Conservation (phyloP, 2,888 invertebrate species). For the Ganaspis brasiliensis region DNA sequence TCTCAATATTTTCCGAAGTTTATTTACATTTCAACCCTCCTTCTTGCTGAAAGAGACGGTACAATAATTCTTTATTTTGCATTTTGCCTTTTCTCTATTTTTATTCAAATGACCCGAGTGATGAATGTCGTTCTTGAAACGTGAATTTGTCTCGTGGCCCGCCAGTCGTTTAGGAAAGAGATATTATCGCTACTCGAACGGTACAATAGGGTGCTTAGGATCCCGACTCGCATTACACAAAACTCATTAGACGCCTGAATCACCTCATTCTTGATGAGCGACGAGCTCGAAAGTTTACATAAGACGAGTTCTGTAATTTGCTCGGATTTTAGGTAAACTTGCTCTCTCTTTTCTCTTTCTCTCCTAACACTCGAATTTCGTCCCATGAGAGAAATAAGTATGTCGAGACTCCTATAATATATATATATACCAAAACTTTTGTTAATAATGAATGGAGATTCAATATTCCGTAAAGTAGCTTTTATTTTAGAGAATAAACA, state of each 20-base stretch:
- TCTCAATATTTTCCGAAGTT: no score
- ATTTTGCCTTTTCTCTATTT: neutral
- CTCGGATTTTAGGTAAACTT: slow-evolving; percentile 39
- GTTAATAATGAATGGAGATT: no score
- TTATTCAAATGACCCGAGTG: slow-evolving; percentile 21
- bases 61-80: no score
- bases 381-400: no score
- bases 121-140: slow-evolving; percentile 41
- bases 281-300: slow-evolving; percentile 41
- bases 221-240: slow-evolving; percentile 40
- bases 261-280: slow-evolving; percentile 43
- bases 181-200: slow-evolving; percentile 40
- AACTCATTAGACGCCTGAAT: slow-evolving; percentile 43
- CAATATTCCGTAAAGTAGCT: no score
- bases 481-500: no score
- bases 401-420: no score
- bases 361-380: slow-evolving; percentile 35
- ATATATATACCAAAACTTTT: no score
- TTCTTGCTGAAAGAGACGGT: no score
- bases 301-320: slow-evolving; percentile 37
- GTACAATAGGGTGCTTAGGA: slow-evolving; percentile 39
- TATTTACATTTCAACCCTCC: no score
- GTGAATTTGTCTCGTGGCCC: slow-evolving; percentile 36
- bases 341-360: slow-evolving; percentile 24
- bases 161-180: slow-evolving; percentile 34